These are phyloP conservation scores for Microplitis demolitor DNA, from an alignment of 1,140 invertebrate genomes.

Conservation along the genomic window DNA sequence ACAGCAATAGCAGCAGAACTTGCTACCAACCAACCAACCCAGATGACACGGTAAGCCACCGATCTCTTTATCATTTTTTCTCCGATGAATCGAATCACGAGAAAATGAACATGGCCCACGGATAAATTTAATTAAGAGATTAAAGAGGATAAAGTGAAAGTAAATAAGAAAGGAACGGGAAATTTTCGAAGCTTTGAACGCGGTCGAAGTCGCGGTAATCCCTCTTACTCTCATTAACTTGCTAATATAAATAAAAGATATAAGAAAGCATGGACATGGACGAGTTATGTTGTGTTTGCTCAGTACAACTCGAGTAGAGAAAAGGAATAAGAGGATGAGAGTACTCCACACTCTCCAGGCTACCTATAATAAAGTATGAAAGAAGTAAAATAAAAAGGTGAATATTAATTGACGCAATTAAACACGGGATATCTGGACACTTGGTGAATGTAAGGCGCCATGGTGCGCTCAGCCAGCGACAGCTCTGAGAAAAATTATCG, in stretches of 20 bases:
- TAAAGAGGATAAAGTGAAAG: neutral
- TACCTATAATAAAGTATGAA: neutral
- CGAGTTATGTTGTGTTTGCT: no score
- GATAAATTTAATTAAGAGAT: conserved; percentile 3
- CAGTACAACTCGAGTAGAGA: no score
- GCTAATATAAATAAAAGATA: no score
- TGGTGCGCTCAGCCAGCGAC: neutral
- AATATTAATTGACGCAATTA: conserved; percentile 50
- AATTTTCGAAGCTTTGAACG: neutral
- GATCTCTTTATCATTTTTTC: no score
- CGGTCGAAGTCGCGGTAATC: neutral
- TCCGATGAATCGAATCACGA: neutral
- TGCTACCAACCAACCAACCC: neutral
- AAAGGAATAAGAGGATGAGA: neutral
- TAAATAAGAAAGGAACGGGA: neutral
- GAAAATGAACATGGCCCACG: neutral
- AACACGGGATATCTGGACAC: conserved; percentile 32
- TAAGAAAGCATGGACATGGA: no score
- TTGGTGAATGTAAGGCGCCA: neutral
- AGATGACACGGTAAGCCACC: no score
- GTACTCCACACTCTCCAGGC: conserved; percentile 11
- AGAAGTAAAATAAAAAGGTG: conserved; percentile 28
- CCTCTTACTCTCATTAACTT: neutral
- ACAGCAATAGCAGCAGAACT: neutral
- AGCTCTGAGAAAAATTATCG: neutral